These are phyloP conservation scores for Sapayoa aenigma DNA, from an alignment of 2,113 vertebrate genomes.

Conservation along the genomic window DNA sequence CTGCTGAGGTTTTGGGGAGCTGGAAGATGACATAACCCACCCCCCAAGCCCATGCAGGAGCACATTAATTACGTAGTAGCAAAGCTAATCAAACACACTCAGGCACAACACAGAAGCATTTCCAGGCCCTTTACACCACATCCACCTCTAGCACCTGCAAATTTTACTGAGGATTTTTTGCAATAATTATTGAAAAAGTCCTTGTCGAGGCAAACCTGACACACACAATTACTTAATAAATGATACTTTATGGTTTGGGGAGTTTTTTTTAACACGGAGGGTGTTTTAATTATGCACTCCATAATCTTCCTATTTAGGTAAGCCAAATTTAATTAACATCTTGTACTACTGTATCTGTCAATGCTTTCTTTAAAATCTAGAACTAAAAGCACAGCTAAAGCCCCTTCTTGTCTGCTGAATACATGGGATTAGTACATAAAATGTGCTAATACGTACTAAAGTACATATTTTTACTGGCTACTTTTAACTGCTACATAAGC, in stretches of 20 bases:
- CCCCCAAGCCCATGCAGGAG: neutral
- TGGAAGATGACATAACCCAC: neutral
- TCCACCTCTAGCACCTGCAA: neutral
- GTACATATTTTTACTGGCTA: neutral
- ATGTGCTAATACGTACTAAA: neutral
- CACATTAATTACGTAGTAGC: neutral
- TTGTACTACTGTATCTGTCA: neutral
- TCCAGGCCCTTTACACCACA: neutral
- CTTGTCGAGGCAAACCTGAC: neutral
- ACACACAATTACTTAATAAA: neutral
- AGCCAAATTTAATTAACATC: constrained; percentile 11
- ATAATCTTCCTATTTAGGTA: neutral
- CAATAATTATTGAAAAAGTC: neutral
- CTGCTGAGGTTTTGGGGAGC: neutral
- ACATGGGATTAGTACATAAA: neutral
- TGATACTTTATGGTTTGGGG: neutral
- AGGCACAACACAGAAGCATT: neutral
- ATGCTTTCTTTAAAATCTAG: neutral
- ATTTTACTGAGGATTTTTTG: neutral
- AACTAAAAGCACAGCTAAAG: neutral
- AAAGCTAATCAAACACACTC: neutral
- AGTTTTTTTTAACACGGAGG: neutral
- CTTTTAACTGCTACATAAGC: neutral
- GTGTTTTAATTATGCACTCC: neutral
- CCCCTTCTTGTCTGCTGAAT: neutral